Percentiles rank a stretch among this genome's conserved stretches.
Evolutionary conservation across 2,797 vertebrate genomes (phyloP).

Genomic region (Sebastes minor): DNA sequence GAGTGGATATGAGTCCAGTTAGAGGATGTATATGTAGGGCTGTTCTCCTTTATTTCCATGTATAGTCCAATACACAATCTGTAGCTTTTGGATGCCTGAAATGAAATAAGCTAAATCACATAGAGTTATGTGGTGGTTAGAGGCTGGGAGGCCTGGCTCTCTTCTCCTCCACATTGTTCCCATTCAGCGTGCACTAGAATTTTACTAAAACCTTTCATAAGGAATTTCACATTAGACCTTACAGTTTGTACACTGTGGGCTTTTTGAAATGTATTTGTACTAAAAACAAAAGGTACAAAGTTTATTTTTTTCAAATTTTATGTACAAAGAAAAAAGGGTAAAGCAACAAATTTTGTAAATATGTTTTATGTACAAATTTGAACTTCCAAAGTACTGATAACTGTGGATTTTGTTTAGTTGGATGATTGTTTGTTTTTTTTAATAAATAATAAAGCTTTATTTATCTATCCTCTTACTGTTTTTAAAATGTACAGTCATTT

Average conservation of each 20-base stretch:
- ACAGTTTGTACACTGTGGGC: slow-evolving; percentile 76
- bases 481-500: slow-evolving; percentile 76
- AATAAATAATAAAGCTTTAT: slow-evolving; percentile 84
- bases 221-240: slow-evolving; percentile 47
- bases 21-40: not conserved
- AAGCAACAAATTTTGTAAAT: slow-evolving; percentile 71
- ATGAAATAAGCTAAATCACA: not conserved
- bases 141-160: not conserved
- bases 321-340: slow-evolving; percentile 80
- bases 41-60: not conserved
- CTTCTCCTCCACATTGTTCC: not conserved
- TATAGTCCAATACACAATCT: not conserved
- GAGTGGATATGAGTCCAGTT: not conserved
- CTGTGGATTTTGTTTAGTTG: slow-evolving; percentile 80
- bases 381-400: slow-evolving; percentile 82
- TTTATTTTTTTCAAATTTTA: slow-evolving; percentile 73
- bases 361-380: slow-evolving; percentile 74
- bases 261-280: slow-evolving; percentile 59
- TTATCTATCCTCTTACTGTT: slow-evolving; percentile 87
- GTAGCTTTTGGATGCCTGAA: not conserved
- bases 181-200: slow-evolving; percentile 65
- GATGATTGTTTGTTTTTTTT: slow-evolving; percentile 75
- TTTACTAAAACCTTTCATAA: slow-evolving; percentile 33
- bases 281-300: slow-evolving; percentile 67
- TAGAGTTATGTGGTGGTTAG: not conserved